A percentile compares a stretch with the other conserved stretches of the same genome.
These are phyloP conservation scores for Palythoa grandis DNA, from an alignment of 92 coral and sea anemone genomes.

Conservation along the genomic window DNA sequence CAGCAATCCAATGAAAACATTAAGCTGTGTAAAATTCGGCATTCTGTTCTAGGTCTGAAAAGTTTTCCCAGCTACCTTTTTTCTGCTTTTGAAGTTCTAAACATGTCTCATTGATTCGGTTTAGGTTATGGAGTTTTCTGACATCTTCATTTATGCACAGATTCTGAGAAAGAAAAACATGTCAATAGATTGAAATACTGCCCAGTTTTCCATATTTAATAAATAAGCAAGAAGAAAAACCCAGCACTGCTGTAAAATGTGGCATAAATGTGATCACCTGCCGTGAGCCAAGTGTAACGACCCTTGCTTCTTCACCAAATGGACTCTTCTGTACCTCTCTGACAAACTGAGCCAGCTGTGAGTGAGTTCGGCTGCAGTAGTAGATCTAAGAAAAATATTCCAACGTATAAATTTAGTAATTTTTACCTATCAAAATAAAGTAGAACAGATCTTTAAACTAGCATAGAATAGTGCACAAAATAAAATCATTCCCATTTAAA, in stretches of 20 bases:
- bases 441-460: too few species aligned
- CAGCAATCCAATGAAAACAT: too few species aligned
- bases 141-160: constrained; percentile 93
- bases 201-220: too few species aligned
- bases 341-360: constrained; percentile 96
- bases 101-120: constrained; percentile 93
- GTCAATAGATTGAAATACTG: neutral
- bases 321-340: constrained; percentile 95
- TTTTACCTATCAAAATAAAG: too few species aligned
- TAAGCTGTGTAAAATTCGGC: too few species aligned
- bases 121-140: constrained; percentile 75
- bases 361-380: constrained; percentile 98
- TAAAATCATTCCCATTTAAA: too few species aligned
- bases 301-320: constrained; percentile 77
- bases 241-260: too few species aligned
- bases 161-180: constrained; percentile 57
- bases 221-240: too few species aligned
- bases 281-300: constrained; percentile 93
- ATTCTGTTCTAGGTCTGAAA: too few species aligned
- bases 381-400: constrained; percentile 61
- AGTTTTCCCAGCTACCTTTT: constrained; percentile 35
- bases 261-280: constrained; percentile 53
- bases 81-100: constrained; percentile 89
- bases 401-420: too few species aligned
- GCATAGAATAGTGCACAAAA: too few species aligned